phyloP scores from a whole-genome alignment of 2,888 invertebrate genomes.

The Clanis bilineata region DNA sequence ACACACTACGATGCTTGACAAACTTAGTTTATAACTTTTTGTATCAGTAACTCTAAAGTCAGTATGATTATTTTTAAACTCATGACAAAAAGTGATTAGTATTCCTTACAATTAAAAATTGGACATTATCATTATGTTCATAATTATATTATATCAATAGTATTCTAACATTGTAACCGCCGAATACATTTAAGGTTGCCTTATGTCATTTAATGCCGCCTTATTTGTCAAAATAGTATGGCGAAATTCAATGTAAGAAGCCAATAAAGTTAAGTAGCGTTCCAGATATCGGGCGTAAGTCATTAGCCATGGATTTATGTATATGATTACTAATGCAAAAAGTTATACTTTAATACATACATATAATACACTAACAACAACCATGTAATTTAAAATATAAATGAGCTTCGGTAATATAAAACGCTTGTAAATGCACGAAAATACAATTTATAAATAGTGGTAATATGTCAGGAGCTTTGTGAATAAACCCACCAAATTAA shows the following conservation, averaged over 20 bases:
- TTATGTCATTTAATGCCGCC: too few relatives aligned
- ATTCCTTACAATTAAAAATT: too few relatives aligned
- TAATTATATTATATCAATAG: too few relatives aligned
- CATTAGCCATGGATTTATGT: background rate
- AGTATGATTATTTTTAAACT: background rate
- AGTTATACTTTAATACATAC: too few relatives aligned
- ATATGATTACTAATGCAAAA: background rate
- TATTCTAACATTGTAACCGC: too few relatives aligned
- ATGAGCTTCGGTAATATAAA: slow-evolving; percentile 38
- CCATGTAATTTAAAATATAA: slow-evolving; percentile 26
- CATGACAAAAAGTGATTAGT: too few relatives aligned
- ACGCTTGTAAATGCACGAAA: slow-evolving; percentile 38
- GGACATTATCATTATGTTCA: too few relatives aligned
- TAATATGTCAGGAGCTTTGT: slow-evolving; percentile 23
- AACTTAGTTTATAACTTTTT: background rate
- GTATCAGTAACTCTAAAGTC: background rate
- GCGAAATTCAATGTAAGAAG: too few relatives aligned
- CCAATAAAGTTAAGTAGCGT: too few relatives aligned
- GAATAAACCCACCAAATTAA: slow-evolving; percentile 10
- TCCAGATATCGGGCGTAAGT: background rate
- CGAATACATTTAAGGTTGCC: too few relatives aligned
- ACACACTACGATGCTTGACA: slow-evolving; percentile 17
- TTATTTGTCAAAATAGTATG: too few relatives aligned
- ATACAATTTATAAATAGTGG: slow-evolving; percentile 20
- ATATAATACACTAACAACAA: slow-evolving; percentile 26